Conservation (phyloP, 2,888 invertebrate species). For the Pterostichus niger region DNA sequence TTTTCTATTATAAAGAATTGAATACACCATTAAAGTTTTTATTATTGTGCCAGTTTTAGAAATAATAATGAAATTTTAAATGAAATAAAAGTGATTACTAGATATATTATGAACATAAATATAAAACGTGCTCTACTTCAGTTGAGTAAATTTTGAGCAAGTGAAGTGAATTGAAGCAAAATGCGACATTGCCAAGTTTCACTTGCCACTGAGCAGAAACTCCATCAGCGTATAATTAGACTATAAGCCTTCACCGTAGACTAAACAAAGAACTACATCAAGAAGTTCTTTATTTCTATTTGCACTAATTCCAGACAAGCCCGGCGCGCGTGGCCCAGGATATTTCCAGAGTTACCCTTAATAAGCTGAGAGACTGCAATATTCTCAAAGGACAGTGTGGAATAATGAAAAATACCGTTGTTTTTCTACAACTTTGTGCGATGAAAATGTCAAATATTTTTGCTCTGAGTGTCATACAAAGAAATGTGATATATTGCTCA, state of each 20-base stretch:
- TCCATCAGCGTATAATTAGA: conserved; percentile 32
- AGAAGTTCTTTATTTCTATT: conserved; percentile 52
- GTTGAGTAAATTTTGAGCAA: not conserved
- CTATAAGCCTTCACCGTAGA: conserved; percentile 46
- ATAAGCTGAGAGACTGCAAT: conserved; percentile 50
- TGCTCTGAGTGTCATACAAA: conserved; percentile 19
- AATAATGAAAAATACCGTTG: conserved; percentile 60
- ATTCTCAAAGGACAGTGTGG: conserved; percentile 33
- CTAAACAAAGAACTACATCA: conserved; percentile 28
- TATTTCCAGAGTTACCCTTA: conserved; percentile 39
- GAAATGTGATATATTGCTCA: conserved; percentile 48
- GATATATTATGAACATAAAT: too few species aligned
- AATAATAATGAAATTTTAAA: too few species aligned
- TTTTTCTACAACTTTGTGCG: conserved; percentile 48
- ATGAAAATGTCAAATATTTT: conserved; percentile 56
- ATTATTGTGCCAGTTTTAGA: too few species aligned
- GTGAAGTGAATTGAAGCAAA: conserved; percentile 5
- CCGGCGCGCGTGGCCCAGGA: not conserved
- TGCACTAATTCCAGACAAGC: conserved; percentile 49
- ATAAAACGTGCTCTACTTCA: too few species aligned
- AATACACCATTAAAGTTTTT: too few species aligned
- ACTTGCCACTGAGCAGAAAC: not conserved
- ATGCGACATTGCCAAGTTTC: conserved; percentile 5
- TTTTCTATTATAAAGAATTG: too few species aligned
- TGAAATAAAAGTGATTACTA: too few species aligned